Evolutionary conservation across 1,140 invertebrate genomes (phyloP).

Genomic region (Euborellia annulipes): DNA sequence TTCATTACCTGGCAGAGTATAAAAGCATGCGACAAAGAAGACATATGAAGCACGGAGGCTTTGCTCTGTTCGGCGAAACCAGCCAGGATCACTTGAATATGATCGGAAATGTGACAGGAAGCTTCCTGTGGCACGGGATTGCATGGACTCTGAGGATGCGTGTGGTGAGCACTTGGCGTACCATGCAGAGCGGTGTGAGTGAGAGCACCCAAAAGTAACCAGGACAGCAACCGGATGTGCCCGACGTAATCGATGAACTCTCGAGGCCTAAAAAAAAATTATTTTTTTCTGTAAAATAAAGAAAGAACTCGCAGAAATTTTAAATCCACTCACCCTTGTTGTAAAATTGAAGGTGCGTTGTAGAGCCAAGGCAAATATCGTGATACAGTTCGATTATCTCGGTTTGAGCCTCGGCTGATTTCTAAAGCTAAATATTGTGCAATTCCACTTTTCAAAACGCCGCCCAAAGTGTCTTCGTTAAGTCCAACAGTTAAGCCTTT

Average conservation of each 20-base stretch:
- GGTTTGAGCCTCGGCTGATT: constrained; percentile 68
- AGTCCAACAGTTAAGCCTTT: constrained; percentile 62
- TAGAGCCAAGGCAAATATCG: constrained; percentile 87
- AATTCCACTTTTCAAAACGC: constrained; percentile 85
- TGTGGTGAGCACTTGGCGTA: constrained; percentile 15
- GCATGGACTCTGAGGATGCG: constrained; percentile 33
- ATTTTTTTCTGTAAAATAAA: neutral
- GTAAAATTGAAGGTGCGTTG: constrained; percentile 62
- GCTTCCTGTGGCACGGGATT: constrained; percentile 88
- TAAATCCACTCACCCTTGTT: constrained; percentile 53
- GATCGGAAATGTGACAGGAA: constrained; percentile 90
- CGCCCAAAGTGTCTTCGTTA: constrained; percentile 90
- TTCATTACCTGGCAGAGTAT: constrained; percentile 52
- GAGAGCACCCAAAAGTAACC: constrained; percentile 87
- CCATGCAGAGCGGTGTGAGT: constrained; percentile 62
- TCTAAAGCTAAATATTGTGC: constrained; percentile 90
- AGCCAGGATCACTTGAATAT: constrained; percentile 86
- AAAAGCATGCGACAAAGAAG: constrained; percentile 67
- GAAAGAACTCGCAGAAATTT: constrained; percentile 4
- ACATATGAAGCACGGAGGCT: constrained; percentile 81
- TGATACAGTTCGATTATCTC: constrained; percentile 69
- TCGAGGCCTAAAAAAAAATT: constrained; percentile 45
- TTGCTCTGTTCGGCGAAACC: constrained; percentile 95
- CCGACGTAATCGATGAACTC: constrained; percentile 92
- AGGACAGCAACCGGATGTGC: constrained; percentile 86